Conservation (phyloP, 2,113 vertebrate genomes). For the Bombycilla garrulus region DNA sequence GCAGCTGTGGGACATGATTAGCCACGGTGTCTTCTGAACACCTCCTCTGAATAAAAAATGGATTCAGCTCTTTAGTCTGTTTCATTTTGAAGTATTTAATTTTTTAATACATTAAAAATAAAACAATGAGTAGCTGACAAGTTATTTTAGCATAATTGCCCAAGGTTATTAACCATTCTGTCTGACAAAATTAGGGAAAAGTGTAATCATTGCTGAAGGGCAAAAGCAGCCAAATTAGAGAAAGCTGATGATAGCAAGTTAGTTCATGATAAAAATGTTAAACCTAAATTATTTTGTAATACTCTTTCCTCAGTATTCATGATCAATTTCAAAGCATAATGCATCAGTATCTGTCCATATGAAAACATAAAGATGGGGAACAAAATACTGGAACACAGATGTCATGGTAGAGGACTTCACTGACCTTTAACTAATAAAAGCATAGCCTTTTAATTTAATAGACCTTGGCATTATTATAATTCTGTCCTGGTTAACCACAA, state of each 20-base stretch:
- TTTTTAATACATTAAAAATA: constrained; percentile 12
- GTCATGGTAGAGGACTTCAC: neutral
- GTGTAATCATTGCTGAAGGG: neutral
- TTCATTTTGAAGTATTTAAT: neutral
- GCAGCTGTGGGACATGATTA: neutral
- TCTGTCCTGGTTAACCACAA: constrained; percentile 34
- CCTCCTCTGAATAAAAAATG: neutral
- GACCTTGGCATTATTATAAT: constrained; percentile 40
- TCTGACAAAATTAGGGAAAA: constrained; percentile 36
- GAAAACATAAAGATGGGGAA: neutral
- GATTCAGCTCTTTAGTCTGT: neutral
- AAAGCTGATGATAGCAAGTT: neutral
- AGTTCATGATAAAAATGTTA: constrained; percentile 2
- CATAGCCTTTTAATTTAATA: constrained; percentile 46
- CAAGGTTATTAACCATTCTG: neutral
- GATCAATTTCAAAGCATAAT: neutral
- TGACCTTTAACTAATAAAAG: constrained; percentile 57
- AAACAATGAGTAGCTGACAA: constrained; percentile 35
- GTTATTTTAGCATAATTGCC: constrained; percentile 28
- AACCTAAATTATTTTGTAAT: neutral
- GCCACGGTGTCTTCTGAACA: neutral
- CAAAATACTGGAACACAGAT: neutral
- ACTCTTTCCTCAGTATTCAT: neutral
- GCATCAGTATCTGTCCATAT: neutral
- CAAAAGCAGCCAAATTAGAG: constrained; percentile 2